Conservation (phyloP, 1,140 invertebrate genomes). For the Hormaphis cornu region DNA sequence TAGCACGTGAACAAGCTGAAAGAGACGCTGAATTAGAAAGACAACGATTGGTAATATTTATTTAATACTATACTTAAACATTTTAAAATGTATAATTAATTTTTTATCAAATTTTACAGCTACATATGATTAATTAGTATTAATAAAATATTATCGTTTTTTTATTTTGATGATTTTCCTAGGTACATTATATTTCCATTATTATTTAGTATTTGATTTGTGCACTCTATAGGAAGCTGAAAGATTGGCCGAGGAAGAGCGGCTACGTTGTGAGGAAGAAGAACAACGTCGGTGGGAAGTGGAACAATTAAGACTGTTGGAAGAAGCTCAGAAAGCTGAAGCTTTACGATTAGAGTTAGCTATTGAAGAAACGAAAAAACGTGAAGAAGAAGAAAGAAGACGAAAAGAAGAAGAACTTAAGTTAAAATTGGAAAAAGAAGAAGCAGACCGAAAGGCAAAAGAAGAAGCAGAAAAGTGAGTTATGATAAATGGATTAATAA, state of each 20-base stretch:
- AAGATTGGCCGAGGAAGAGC: slow-evolving; percentile 61
- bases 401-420: slow-evolving; percentile 56
- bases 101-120: background rate
- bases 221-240: slow-evolving; percentile 53
- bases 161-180: too few species aligned
- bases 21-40: slow-evolving; percentile 72
- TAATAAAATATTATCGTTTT: background rate
- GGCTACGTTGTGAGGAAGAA: slow-evolving; percentile 68
- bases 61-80: background rate
- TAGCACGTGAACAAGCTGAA: slow-evolving; percentile 77
- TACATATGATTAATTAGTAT: too few species aligned
- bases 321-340: slow-evolving; percentile 60
- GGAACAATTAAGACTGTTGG: slow-evolving; percentile 58
- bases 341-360: slow-evolving; percentile 63
- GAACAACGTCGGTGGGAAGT: slow-evolving; percentile 66
- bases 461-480: slow-evolving; percentile 62
- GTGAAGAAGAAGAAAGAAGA: slow-evolving; percentile 57
- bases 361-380: slow-evolving; percentile 56
- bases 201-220: background rate
- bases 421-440: slow-evolving; percentile 63
- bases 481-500: background rate
- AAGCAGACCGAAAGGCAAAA: slow-evolving; percentile 60
- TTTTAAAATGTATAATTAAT: background rate
- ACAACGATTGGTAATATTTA: slow-evolving; percentile 53
- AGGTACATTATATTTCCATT: too few species aligned